Base-by-base conservation (phyloP, 2,797 vertebrate genomes). In the Periophthalmus magnuspinnatus region DNA sequence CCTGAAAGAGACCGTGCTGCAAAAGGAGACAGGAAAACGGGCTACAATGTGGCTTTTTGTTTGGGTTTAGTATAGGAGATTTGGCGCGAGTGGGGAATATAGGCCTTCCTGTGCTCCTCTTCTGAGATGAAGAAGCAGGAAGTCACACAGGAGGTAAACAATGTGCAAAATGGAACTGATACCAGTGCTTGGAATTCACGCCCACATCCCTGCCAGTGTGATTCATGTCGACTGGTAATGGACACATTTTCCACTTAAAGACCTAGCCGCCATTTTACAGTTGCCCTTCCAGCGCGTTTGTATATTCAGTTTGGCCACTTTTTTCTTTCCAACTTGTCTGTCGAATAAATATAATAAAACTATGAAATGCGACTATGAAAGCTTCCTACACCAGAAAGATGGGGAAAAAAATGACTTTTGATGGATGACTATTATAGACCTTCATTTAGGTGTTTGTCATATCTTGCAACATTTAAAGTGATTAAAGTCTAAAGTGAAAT, bases 41-140 rank as follows among this genome's bases (percentile, higher is more conserved):
- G 84, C 87, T 68, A 88, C 93, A 94, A 91, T 92, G 85, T 87
- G 89, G 86, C 83, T 93, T 93, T 93, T 84, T 94, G 89, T 93
- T 91, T 65, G 0, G 82, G 64, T 63, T 61, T 61, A 17, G 21
- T 77, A 38, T 71, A 58, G 70, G 62, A 79, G 75, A 70, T 78
- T 82, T 81, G 58, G 77, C 48, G 77, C 68, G 71, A 60, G 65
- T 73, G 77, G 87, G 89, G 85, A 89, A 84, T 85, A 82, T 89
- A 77, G 38, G 56, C 82, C 90, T 94, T 93, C 91, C 90, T 92
- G 82, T 3, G 69, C 83, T 93, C 86, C 86, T 91, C 92, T 93
- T 94, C 92, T 80, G 64, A 83, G 83, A 89, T 92, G 92, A 93
- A 92, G 84, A 87, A 84, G 81, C 91, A 95, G 94, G 95, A 96